These are phyloP conservation scores for Unio delphinus DNA, from an alignment of 2,888 invertebrate genomes.

Conservation along the genomic window DNA sequence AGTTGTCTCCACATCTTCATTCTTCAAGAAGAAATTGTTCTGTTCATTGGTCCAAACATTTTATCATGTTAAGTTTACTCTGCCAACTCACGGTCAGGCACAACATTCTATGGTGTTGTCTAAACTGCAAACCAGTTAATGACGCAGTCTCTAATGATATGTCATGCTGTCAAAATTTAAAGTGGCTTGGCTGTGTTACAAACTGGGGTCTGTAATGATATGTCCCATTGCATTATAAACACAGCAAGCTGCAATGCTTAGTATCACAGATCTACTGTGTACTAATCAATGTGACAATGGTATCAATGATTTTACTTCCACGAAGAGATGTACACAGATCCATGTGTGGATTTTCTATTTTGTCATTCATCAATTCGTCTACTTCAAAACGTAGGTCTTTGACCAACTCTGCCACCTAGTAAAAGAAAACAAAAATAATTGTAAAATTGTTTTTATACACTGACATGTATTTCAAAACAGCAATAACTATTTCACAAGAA, in stretches of 20 bases:
- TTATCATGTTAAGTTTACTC: too few relatives aligned
- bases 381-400: conserved; percentile 59
- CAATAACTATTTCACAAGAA: neutral
- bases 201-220: neutral
- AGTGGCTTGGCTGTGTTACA: too few relatives aligned
- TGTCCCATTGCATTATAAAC: neutral
- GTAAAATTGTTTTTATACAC: neutral
- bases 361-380: conserved; percentile 63
- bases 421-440: conserved; percentile 1
- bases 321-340: conserved; percentile 64
- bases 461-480: neutral
- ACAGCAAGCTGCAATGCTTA: neutral
- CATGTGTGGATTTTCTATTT: conserved; percentile 63
- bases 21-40: too few relatives aligned
- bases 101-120: too few relatives aligned
- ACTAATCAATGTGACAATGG: conserved; percentile 62
- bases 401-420: conserved; percentile 64
- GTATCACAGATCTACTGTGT: conserved; percentile 48
- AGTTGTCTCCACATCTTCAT: too few relatives aligned
- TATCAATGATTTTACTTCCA: conserved; percentile 62
- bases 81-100: too few relatives aligned
- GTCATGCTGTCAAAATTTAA: too few relatives aligned
- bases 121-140: too few relatives aligned
- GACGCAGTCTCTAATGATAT: too few relatives aligned
- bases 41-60: too few relatives aligned